Evolutionary conservation across 2,888 invertebrate genomes (phyloP).

Genomic region (Hedychridium roseum): DNA sequence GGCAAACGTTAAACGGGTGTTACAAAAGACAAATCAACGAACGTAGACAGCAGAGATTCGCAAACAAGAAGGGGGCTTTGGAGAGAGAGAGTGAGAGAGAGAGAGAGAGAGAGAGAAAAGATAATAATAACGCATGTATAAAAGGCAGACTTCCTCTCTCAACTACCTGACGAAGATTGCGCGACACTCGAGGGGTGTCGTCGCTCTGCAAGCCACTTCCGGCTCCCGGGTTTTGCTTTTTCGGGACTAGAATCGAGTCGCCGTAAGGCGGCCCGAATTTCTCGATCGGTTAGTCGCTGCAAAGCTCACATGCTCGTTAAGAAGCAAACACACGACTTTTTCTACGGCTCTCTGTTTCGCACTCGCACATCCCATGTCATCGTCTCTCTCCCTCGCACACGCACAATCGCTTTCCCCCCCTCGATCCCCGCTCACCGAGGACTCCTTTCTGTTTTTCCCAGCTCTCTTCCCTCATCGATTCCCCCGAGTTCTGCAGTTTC

Average conservation of each 20-base stretch:
- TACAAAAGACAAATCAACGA: conserved; percentile 10
- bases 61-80: conserved; percentile 25
- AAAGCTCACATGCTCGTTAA: conserved; percentile 64
- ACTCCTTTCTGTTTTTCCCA: conserved; percentile 1
- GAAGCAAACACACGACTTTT: conserved; percentile 51
- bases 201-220: conserved; percentile 29
- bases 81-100: conserved; percentile 9
- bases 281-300: conserved; percentile 62
- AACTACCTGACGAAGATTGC: conserved; percentile 38
- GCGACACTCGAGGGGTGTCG: conserved; percentile 31
- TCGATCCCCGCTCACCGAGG: conserved; percentile 10
- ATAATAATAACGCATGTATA: neutral
- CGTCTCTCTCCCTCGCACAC: conserved; percentile 30
- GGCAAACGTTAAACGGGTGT: neutral
- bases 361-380: conserved; percentile 39
- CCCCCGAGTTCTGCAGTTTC: conserved; percentile 20
- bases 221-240: conserved; percentile 37
- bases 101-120: neutral
- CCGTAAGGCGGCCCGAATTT: conserved; percentile 30
- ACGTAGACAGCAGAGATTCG: conserved; percentile 31
- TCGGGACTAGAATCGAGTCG: conserved; percentile 44
- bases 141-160: conserved; percentile 14
- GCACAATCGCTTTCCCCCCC: conserved; percentile 17
- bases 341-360: conserved; percentile 28
- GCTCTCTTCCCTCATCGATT: conserved; percentile 22